These are phyloP conservation scores for Acanthopleura granulata DNA, from an alignment of 2,888 invertebrate species.

Conservation along the genomic window DNA sequence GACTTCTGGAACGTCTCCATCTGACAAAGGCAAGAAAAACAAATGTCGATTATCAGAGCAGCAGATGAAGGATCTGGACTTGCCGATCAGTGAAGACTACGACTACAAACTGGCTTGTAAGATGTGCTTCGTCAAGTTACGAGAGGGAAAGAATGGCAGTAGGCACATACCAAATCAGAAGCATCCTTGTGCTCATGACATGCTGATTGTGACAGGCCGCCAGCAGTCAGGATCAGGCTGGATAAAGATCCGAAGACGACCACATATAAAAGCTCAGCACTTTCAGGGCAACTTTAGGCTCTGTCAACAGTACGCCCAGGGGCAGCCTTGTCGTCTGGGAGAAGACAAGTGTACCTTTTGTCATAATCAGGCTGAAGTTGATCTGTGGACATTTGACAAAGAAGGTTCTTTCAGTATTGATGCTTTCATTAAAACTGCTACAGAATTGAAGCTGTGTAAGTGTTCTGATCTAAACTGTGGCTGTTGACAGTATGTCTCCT, in stretches of 20 bases:
- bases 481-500: no score
- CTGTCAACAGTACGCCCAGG: constrained; percentile 50
- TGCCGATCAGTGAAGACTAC: constrained; percentile 48
- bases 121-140: constrained; percentile 50
- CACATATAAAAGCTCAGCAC: constrained; percentile 31
- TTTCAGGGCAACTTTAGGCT: constrained; percentile 48
- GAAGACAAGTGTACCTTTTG: constrained; percentile 55
- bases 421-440: constrained; percentile 39
- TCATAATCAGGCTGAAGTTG: constrained; percentile 49
- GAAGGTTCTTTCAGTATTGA: constrained; percentile 45
- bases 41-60: background rate
- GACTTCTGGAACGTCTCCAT: no score
- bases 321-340: constrained; percentile 26
- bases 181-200: constrained; percentile 49
- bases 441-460: background rate
- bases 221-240: constrained; percentile 41
- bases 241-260: constrained; percentile 54
- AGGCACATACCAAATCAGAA: constrained; percentile 29
- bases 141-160: constrained; percentile 53
- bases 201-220: constrained; percentile 46
- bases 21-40: no score
- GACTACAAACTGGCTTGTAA: constrained; percentile 54
- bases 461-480: background rate
- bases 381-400: constrained; percentile 55
- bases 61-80: constrained; percentile 23